These are phyloP conservation scores for Brachylomia viminalis DNA, from an alignment of 2,888 invertebrate genomes.

Conservation along the genomic window DNA sequence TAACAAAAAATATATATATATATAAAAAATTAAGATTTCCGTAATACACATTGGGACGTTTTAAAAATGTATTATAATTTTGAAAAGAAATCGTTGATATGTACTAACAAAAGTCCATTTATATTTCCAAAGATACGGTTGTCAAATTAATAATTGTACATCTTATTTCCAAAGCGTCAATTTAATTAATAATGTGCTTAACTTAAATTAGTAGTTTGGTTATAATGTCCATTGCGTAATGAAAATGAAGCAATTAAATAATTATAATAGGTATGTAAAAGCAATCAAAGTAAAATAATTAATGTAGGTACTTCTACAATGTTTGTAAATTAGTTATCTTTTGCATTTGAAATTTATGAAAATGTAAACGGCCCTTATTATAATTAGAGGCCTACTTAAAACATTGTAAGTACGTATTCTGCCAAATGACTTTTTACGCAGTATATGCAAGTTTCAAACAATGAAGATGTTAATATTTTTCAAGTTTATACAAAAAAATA, in stretches of 20 bases:
- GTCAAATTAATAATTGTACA: conserved; percentile 25
- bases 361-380: background rate
- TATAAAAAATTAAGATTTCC: conserved; percentile 13
- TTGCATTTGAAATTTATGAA: conserved; percentile 21
- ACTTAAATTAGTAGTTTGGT: background rate
- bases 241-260: conserved; percentile 8
- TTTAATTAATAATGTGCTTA: background rate
- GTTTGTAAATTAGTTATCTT: conserved; percentile 18
- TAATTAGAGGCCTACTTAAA: conserved; percentile 18
- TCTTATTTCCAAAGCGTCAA: conserved; percentile 20
- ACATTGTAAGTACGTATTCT: conserved; percentile 14
- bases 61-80: conserved; percentile 4
- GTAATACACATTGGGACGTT: conserved; percentile 11
- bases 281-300: conserved; percentile 22
- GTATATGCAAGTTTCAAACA: conserved; percentile 27
- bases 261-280: conserved; percentile 5
- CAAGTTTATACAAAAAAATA: conserved; percentile 43
- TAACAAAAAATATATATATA: conserved; percentile 7
- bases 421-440: conserved; percentile 27
- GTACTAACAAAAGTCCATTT: conserved; percentile 18
- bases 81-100: background rate
- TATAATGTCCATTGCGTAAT: conserved; percentile 1
- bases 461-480: conserved; percentile 36
- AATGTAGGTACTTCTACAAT: conserved; percentile 15
- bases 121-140: conserved; percentile 23